phyloP scores from a whole-genome alignment of 2,888 invertebrate species.

The Escarpia spicata region DNA sequence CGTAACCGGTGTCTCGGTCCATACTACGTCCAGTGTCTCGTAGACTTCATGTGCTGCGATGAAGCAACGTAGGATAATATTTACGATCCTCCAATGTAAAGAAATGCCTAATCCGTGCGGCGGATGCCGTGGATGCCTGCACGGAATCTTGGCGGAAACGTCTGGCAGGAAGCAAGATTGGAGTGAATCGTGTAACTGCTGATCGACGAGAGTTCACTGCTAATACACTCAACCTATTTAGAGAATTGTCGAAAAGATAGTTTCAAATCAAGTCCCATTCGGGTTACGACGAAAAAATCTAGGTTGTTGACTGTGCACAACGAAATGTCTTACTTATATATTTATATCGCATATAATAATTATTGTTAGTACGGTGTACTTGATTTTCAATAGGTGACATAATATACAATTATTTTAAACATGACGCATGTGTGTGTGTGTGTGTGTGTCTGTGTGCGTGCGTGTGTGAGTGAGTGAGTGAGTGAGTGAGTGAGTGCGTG shows the following conservation, averaged over 20 bases:
- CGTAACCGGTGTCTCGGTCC: not conserved
- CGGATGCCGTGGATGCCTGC: not conserved
- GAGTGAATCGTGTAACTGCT: not conserved
- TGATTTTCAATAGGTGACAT: too few relatives aligned
- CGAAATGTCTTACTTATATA: too few relatives aligned
- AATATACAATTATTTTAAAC: too few relatives aligned
- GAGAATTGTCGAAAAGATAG: not conserved
- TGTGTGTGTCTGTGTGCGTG: not conserved
- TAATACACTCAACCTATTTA: not conserved
- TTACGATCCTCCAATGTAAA: not conserved
- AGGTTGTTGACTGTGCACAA: not conserved
- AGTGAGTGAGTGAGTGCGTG: constrained; percentile 17
- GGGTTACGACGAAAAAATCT: not conserved
- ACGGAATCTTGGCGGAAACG: not conserved
- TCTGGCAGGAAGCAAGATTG: not conserved
- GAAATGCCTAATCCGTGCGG: not conserved
- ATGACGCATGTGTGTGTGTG: constrained; percentile 19
- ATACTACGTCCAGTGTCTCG: too few relatives aligned
- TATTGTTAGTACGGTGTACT: too few relatives aligned
- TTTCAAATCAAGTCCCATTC: not conserved
- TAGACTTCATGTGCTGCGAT: not conserved
- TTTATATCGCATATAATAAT: too few relatives aligned
- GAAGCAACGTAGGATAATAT: not conserved
- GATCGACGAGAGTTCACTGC: too few relatives aligned
- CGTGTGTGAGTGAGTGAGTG: constrained; percentile 22